A percentile compares a stretch with the other conserved stretches of the same genome.
phyloP scores from a whole-genome alignment of 1,140 invertebrate genomes.

The Cydia amplana region DNA sequence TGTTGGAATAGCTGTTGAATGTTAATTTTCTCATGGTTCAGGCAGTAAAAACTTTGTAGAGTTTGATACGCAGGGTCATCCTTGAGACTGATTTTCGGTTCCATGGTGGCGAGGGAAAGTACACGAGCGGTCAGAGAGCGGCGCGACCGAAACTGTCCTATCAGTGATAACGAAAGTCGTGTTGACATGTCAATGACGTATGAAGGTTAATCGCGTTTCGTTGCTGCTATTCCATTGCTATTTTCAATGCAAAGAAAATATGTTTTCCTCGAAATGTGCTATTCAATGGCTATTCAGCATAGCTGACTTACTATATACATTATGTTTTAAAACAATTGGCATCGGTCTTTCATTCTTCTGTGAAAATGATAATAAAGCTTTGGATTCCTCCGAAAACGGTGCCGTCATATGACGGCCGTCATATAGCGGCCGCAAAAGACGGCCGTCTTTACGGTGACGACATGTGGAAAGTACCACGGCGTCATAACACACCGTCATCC shows the following conservation, averaged over 20 bases:
- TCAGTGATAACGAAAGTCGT: constrained; percentile 70
- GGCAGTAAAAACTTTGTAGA: constrained; percentile 86
- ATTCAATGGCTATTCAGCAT: too few species aligned
- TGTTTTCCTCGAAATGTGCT: too few species aligned
- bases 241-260: too few species aligned
- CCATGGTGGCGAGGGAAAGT: constrained; percentile 61
- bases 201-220: constrained; percentile 74
- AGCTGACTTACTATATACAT: neutral
- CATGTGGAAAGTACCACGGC: too few species aligned
- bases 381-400: too few species aligned
- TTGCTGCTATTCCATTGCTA: constrained; percentile 39
- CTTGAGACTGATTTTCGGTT: constrained; percentile 78
- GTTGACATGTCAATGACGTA: constrained; percentile 74
- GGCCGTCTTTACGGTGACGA: too few species aligned
- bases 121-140: constrained; percentile 43
- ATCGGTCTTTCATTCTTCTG: neutral
- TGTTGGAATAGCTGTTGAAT: constrained; percentile 88
- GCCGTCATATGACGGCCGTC: too few species aligned
- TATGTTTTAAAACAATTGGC: neutral
- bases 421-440: too few species aligned
- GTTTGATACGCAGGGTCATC: constrained; percentile 85
- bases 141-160: constrained; percentile 51
- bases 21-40: constrained; percentile 85
- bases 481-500: too few species aligned
- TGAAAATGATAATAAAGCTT: too few species aligned